Conservation (phyloP, 1,140 invertebrate genomes). For the Eueides isabella region DNA sequence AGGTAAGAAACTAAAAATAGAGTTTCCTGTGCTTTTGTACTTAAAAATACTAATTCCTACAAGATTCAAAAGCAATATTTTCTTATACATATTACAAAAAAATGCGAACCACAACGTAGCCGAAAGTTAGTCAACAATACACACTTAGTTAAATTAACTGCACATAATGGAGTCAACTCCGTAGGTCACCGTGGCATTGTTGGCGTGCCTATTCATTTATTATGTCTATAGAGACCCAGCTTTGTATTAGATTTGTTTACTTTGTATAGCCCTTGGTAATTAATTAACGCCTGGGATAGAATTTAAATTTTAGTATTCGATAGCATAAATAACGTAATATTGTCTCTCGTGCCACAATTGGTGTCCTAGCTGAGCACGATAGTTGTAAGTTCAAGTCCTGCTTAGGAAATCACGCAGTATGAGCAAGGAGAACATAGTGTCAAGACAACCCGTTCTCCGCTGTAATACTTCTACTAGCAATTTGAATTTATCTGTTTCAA, state of each 20-base stretch:
- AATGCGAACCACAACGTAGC: background rate
- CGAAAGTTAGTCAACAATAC: slow-evolving; percentile 3
- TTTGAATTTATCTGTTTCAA: too few relatives aligned
- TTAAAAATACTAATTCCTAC: too few relatives aligned
- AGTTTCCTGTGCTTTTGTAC: too few relatives aligned
- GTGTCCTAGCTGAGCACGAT: too few relatives aligned
- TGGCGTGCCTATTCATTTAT: slow-evolving; percentile 37
- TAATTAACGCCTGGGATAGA: background rate
- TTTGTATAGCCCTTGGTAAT: slow-evolving; percentile 22
- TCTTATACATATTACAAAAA: background rate
- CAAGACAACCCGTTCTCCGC: too few relatives aligned
- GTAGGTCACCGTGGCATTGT: slow-evolving; percentile 40
- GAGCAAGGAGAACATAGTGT: too few relatives aligned
- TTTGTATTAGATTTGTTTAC: slow-evolving; percentile 29
- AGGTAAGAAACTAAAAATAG: too few relatives aligned
- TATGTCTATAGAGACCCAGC: slow-evolving; percentile 41
- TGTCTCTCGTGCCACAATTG: background rate
- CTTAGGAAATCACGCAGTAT: too few relatives aligned
- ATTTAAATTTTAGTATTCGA: background rate
- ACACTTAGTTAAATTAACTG: slow-evolving; percentile 30
- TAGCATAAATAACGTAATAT: background rate
- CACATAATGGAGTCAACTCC: slow-evolving; percentile 38
- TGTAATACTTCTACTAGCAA: too few relatives aligned
- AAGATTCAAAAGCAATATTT: slow-evolving; percentile 7
- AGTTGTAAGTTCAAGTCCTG: too few relatives aligned